These are phyloP conservation scores for Neoitamus cyanurus DNA, from an alignment of 2,888 invertebrate species.

Conservation along the genomic window DNA sequence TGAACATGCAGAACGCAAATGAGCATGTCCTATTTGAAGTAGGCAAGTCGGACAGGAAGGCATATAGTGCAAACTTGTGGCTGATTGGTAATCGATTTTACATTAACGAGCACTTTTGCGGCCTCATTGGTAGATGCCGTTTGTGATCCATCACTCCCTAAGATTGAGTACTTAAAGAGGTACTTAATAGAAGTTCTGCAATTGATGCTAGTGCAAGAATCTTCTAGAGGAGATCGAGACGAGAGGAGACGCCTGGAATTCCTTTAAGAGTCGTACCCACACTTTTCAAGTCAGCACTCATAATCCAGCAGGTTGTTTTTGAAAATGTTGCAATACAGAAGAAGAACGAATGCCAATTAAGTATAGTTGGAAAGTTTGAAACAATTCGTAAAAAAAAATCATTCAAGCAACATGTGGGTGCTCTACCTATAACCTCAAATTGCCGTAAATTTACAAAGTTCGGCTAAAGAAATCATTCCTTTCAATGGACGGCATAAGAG, in stretches of 20 bases:
- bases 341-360: too few species aligned
- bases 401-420: too few species aligned
- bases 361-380: too few species aligned
- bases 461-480: too few species aligned
- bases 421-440: too few species aligned
- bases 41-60: neutral
- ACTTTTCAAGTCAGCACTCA: neutral
- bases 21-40: neutral
- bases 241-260: neutral
- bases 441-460: too few species aligned
- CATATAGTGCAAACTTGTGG: neutral
- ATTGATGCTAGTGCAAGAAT: neutral
- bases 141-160: neutral
- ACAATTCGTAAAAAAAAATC: too few species aligned
- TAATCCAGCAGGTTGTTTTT: too few species aligned
- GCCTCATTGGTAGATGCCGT: neutral
- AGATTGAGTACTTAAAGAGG: neutral
- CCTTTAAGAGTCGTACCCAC: too few species aligned
- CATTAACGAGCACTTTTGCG: neutral
- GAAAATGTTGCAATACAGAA: too few species aligned
- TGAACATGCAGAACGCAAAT: neutral
- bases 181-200: neutral
- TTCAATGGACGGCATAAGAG: too few species aligned
- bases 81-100: neutral
- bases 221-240: neutral